Evolutionary conservation across 2,113 vertebrate species (phyloP).

Genomic region (Bubo scandiacus): DNA sequence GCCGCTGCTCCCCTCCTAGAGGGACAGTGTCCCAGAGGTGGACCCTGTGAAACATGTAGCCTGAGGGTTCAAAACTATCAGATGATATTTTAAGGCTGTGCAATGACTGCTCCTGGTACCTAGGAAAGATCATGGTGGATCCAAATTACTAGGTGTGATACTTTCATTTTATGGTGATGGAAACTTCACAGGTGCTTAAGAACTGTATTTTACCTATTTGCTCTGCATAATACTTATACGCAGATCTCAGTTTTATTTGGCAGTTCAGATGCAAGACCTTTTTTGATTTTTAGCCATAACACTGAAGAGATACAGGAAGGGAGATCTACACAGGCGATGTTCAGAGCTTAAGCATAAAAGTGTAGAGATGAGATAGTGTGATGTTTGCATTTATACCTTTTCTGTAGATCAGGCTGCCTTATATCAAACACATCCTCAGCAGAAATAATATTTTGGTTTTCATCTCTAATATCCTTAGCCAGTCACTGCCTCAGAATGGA

Average conservation of each 20-base stretch:
- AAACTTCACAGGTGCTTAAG: background rate
- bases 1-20: background rate
- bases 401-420: background rate
- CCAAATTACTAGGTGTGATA: background rate
- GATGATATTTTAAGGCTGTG: background rate
- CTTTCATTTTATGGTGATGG: background rate
- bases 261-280: background rate
- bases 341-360: background rate
- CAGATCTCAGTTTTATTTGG: background rate
- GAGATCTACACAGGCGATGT: background rate
- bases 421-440: background rate
- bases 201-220: background rate
- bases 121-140: background rate
- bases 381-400: background rate
- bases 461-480: background rate
- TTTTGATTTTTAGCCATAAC: background rate
- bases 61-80: background rate
- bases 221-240: accelerated
- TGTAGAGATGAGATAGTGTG: background rate
- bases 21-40: background rate
- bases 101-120: background rate
- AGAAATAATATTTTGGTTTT: background rate
- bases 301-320: background rate
- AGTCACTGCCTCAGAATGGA: background rate
- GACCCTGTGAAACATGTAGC: background rate